Base-by-base conservation (phyloP, 2,797 vertebrate genomes). In the Neosilurus mollespiculum region DNA sequence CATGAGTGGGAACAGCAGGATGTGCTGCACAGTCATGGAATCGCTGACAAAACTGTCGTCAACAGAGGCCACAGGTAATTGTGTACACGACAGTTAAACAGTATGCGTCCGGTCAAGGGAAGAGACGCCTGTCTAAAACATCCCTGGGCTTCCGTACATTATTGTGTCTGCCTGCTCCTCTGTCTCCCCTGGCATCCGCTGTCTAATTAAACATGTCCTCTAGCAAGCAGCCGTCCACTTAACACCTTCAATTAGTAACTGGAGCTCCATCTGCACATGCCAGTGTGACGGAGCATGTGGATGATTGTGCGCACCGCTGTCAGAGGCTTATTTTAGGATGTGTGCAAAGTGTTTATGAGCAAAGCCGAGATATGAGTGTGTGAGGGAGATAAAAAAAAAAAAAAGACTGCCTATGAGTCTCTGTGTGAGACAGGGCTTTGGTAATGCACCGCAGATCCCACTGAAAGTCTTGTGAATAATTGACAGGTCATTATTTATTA, bases 181-280 rank as follows among this genome's bases (percentile, higher is more conserved):
- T 86, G 83, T 91, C 86, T 86, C 87, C 90, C 87, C 70, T 85
- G 90, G 89, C 91, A 92, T 88, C 81, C 86, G 83, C 83, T 88
- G 88, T 91, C 86, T 93, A 91, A 94, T 93, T 92, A 93, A 93
- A 92, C 91, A 91, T 92, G 92, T 87, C 90, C 90, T 87, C 83
- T 85, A 85, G 91, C 91, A 89, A 89, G 85, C 89, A 88, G 87
- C 87, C 90, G 89, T 91, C 90, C 90, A 92, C 89, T 93, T 89
- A 91, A 89, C 87, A 90, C 90, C 89, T 89, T 92, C 92, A 93
- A 91, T 93, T 94, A 93, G 90, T 88, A 89, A 89, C 87, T 88
- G 64, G 80, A 84, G 78, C 84, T 87, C 86, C 86, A 86, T 88
- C 85, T 86, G 83, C 77, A 86, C 86, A 81, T 14, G 76, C 64